phyloP scores from a whole-genome alignment of 2,113 vertebrate species.

The Strix aluco region DNA sequence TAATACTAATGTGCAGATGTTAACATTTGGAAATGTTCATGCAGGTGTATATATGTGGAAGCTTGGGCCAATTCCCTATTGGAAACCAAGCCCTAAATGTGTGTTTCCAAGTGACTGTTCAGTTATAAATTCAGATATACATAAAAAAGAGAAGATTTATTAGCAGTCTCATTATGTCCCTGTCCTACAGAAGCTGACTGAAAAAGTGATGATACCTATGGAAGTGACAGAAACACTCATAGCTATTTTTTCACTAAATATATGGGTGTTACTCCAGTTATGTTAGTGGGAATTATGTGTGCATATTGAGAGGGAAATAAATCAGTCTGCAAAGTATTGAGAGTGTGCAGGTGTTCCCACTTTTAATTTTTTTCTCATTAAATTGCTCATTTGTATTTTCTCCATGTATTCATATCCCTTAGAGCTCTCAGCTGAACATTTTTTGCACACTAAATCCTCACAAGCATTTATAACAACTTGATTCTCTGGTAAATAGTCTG shows the following conservation, averaged over 20 bases:
- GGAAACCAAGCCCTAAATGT: background rate
- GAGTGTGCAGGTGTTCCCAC: background rate
- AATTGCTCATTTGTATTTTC: constrained; percentile 7
- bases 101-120: background rate
- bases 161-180: background rate
- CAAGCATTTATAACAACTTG: background rate
- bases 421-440: background rate
- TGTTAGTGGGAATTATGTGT: background rate
- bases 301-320: constrained; percentile 1
- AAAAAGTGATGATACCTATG: background rate
- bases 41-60: background rate
- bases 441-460: background rate
- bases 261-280: background rate
- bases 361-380: constrained; percentile 42
- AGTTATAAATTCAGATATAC: constrained; percentile 14
- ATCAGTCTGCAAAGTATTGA: background rate
- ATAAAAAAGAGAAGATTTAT: constrained; percentile 7
- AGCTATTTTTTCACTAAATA: constrained; percentile 12
- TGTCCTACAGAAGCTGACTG: background rate
- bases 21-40: background rate
- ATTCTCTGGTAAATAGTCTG: background rate
- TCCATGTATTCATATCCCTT: background rate
- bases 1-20: background rate
- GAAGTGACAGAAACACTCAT: background rate
- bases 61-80: background rate